Conservation (phyloP, 2,113 vertebrate species). For the Scomber japonicus region DNA sequence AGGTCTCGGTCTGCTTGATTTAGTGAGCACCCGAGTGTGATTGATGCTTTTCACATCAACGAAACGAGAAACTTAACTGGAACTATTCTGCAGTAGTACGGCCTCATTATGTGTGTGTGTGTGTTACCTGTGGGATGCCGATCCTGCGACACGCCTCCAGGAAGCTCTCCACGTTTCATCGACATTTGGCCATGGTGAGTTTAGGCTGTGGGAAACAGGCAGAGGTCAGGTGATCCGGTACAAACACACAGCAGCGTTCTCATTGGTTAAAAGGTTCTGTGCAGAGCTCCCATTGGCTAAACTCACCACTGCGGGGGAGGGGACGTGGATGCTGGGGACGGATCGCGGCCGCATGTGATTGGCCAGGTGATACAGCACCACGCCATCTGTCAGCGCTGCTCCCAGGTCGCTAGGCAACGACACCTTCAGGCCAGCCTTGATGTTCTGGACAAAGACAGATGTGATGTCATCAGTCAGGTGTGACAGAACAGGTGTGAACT, state of each 20-base stretch:
- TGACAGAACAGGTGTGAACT: background rate
- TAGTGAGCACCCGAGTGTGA: too few relatives aligned
- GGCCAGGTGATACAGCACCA: constrained; percentile 97
- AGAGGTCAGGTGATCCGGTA: too few relatives aligned
- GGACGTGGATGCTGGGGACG: constrained; percentile 97
- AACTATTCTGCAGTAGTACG: too few relatives aligned
- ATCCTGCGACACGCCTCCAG: constrained; percentile 97
- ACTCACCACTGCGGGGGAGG: constrained; percentile 97
- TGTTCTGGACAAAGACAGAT: constrained; percentile 85
- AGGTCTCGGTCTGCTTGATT: too few relatives aligned
- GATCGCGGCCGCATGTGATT: constrained; percentile 97
- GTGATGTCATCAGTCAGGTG: too few relatives aligned
- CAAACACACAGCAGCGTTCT: background rate
- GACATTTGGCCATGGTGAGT: constrained; percentile 99
- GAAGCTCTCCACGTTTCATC: constrained; percentile 98
- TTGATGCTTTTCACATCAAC: too few relatives aligned
- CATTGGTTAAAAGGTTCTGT: background rate
- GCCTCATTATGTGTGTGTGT: too few relatives aligned
- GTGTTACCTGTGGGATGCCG: constrained; percentile 95
- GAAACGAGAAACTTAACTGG: too few relatives aligned
- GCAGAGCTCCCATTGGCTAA: too few relatives aligned
- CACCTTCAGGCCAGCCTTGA: constrained; percentile 94
- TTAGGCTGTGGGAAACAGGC: constrained; percentile 88
- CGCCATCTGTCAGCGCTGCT: constrained; percentile 94
- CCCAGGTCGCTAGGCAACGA: constrained; percentile 93